Conservation (phyloP, 2,113 vertebrate genomes). For the Mugil cephalus region DNA sequence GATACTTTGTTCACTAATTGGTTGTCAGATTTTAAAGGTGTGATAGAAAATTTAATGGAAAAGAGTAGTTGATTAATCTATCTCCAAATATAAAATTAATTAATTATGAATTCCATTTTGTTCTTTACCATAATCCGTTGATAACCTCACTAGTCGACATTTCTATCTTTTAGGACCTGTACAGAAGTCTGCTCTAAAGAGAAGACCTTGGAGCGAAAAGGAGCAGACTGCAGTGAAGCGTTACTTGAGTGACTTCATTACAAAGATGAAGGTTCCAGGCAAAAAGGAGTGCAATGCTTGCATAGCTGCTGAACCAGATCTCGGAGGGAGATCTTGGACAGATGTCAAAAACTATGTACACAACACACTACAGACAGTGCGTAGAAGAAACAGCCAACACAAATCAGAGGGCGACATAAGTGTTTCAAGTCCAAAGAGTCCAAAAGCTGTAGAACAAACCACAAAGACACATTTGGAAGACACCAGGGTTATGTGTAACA, state of each 20-base stretch:
- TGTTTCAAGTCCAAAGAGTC: slow-evolving; percentile 48
- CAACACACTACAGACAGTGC: slow-evolving; percentile 77
- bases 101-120: no score
- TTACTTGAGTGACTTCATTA: slow-evolving; percentile 69
- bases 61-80: no score
- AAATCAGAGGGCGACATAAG: slow-evolving; percentile 31
- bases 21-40: no score
- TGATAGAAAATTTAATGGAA: no score
- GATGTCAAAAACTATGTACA: slow-evolving; percentile 81
- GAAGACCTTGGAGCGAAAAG: slow-evolving; percentile 74
- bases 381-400: slow-evolving; percentile 66
- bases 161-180: slow-evolving; percentile 50
- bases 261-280: slow-evolving; percentile 76
- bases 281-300: slow-evolving; percentile 81
- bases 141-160: background rate
- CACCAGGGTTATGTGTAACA: slow-evolving; percentile 30
- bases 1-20: no score
- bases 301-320: slow-evolving; percentile 77
- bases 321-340: slow-evolving; percentile 76
- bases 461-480: slow-evolving; percentile 43
- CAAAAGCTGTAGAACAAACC: slow-evolving; percentile 25
- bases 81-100: no score
- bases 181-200: slow-evolving; percentile 62
- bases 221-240: slow-evolving; percentile 79
- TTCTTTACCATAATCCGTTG: background rate